These are phyloP conservation scores for Lytechinus variegatus DNA, from an alignment of 35 echinoderm and acorn worm species.

Conservation along the genomic window DNA sequence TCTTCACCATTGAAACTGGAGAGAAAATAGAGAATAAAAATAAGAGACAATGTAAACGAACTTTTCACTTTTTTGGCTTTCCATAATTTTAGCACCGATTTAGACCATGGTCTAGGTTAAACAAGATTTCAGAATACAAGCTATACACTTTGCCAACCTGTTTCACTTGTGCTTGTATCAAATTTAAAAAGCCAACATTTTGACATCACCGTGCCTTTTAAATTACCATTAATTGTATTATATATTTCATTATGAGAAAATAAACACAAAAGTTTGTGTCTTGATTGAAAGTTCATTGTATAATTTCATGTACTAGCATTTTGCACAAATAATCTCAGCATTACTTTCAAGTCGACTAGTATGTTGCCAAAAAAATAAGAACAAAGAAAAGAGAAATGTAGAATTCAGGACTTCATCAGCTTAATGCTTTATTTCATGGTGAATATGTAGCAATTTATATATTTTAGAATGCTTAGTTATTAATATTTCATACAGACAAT, in stretches of 20 bases:
- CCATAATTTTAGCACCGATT: too few species aligned
- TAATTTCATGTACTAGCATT: background rate
- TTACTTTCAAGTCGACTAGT: background rate
- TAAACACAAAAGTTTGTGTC: background rate
- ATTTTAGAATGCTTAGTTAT: too few species aligned
- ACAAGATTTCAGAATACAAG: too few species aligned
- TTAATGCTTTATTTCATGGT: background rate
- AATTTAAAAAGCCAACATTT: slow-evolving; percentile 6
- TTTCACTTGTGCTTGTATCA: background rate
- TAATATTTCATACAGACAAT: background rate
- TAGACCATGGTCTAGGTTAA: too few species aligned
- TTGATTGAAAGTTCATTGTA: background rate
- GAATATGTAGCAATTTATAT: too few species aligned
- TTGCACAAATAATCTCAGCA: background rate
- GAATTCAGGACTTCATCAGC: background rate
- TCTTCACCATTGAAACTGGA: too few species aligned
- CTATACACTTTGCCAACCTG: background rate
- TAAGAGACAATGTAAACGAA: too few species aligned
- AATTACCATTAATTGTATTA: background rate
- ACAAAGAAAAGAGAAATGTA: background rate
- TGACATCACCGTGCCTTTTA: background rate
- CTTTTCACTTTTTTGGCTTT: too few species aligned
- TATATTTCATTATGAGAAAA: background rate
- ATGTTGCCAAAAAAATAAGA: background rate
- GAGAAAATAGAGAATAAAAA: too few species aligned